Conservation (phyloP, 1,140 invertebrate species). For the Antheraea pernyi region DNA sequence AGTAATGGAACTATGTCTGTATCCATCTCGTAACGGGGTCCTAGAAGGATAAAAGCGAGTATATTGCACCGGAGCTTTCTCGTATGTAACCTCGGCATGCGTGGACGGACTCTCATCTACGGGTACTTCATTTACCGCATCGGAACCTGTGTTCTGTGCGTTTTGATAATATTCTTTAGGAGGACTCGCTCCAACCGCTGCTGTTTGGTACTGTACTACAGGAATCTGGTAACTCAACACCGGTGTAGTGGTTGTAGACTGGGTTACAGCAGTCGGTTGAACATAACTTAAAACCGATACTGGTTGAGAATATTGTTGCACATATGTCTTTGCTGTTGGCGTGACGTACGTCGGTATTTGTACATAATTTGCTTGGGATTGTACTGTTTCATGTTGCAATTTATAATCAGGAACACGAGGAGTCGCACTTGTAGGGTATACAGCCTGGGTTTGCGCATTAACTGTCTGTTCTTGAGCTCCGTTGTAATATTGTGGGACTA, state of each 20-base stretch:
- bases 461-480: constrained; percentile 39
- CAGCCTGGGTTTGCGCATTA: constrained; percentile 26
- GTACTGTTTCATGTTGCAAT: constrained; percentile 30
- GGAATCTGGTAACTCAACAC: constrained; percentile 55
- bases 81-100: constrained; percentile 47
- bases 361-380: constrained; percentile 52
- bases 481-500: constrained; percentile 67
- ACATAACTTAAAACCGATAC: constrained; percentile 52
- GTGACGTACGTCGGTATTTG: constrained; percentile 51
- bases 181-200: constrained; percentile 37
- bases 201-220: constrained; percentile 45
- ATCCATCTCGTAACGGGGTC: constrained; percentile 51
- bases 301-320: constrained; percentile 44
- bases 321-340: constrained; percentile 48
- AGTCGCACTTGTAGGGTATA: constrained; percentile 34
- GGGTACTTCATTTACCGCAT: constrained; percentile 47
- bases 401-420: constrained; percentile 18
- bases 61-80: constrained; percentile 30
- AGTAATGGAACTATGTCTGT: constrained; percentile 34
- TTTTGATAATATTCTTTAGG: constrained; percentile 43
- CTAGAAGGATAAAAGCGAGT: constrained; percentile 59
- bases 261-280: constrained; percentile 45
- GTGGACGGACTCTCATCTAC: constrained; percentile 38
- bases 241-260: constrained; percentile 41
- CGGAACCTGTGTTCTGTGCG: constrained; percentile 45